Conservation (phyloP, 1,140 invertebrate species). For the Trichonephila clavata region DNA sequence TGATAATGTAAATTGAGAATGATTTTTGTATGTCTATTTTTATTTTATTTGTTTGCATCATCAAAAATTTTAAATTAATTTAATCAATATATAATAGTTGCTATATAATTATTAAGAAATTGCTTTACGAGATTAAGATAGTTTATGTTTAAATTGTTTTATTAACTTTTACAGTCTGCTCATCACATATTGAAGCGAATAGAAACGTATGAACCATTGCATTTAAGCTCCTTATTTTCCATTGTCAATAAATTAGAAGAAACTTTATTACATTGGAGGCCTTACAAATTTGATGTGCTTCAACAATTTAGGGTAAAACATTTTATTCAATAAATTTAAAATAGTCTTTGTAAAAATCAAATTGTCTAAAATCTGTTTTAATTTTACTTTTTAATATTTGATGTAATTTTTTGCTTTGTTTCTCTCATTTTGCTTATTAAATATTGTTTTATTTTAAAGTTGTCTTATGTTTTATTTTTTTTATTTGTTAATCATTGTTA, state of each 20-base stretch:
- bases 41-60: too few relatives aligned
- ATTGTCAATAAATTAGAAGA: constrained; percentile 52
- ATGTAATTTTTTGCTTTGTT: not conserved
- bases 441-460: too few relatives aligned
- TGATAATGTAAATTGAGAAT: too few relatives aligned
- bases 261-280: constrained; percentile 13
- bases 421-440: too few relatives aligned
- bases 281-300: constrained; percentile 19
- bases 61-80: too few relatives aligned
- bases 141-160: not conserved
- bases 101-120: not conserved
- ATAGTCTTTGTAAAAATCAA: not conserved
- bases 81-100: too few relatives aligned
- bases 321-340: not conserved
- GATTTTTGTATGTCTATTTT: too few relatives aligned
- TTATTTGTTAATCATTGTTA: not conserved
- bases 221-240: constrained; percentile 10
- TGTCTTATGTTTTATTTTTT: too few relatives aligned
- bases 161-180: not conserved
- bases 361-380: not conserved
- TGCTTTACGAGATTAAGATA: not conserved
- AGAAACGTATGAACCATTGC: not conserved
- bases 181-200: constrained; percentile 13
- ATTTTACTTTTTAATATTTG: not conserved
- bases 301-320: constrained; percentile 51